phyloP scores from a whole-genome alignment of 2,113 vertebrate species.

The Callithrix jacchus region DNA sequence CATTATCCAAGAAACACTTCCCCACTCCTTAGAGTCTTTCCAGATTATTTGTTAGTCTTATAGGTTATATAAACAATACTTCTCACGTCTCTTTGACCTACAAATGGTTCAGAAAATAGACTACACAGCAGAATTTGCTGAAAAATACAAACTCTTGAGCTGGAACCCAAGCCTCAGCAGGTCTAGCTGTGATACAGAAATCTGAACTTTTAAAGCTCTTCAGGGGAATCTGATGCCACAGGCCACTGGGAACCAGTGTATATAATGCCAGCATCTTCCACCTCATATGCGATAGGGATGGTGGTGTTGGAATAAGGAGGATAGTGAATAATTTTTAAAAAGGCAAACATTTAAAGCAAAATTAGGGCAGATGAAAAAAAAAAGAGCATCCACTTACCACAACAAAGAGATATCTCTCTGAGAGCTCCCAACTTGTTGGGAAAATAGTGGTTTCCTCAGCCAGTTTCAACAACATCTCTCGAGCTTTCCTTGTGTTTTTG shows the following conservation, averaged over 20 bases:
- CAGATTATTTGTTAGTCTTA: not conserved
- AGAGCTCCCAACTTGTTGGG: constrained; percentile 85
- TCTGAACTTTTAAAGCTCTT: not conserved
- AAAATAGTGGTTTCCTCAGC: constrained; percentile 92
- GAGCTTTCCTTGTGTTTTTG: constrained; percentile 86
- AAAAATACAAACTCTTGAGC: not conserved
- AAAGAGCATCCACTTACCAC: constrained; percentile 85
- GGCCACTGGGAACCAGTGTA: not conserved
- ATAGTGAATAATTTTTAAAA: not conserved
- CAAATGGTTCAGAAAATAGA: not conserved
- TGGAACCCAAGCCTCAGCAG: not conserved
- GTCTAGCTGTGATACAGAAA: not conserved
- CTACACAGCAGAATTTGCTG: not conserved
- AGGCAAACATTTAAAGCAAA: not conserved
- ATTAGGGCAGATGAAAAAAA: not conserved
- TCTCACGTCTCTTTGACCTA: not conserved
- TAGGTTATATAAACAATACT: not conserved
- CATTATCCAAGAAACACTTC: not conserved
- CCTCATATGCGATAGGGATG: too few relatives aligned
- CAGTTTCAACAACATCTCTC: constrained; percentile 88
- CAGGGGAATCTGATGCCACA: not conserved
- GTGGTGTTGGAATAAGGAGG: not conserved
- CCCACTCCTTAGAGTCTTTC: not conserved
- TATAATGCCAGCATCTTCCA: not conserved
- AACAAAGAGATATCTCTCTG: constrained; percentile 89